Percentiles rank a stretch among this genome's conserved stretches.
Evolutionary conservation across 1,140 invertebrate genomes (phyloP).

Genomic region (Proctacanthus coquilletti): DNA sequence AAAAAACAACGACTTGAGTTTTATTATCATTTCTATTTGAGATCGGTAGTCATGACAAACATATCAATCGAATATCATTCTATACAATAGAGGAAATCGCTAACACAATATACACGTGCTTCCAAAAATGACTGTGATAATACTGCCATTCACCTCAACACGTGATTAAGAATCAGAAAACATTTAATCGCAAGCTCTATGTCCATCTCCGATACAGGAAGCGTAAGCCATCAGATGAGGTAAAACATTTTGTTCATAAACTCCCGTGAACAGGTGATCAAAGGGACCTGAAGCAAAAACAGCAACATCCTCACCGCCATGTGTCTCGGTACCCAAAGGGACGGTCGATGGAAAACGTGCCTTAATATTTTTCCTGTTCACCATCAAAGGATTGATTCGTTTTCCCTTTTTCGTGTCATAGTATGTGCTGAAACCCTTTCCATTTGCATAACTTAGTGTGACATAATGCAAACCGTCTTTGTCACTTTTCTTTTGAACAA

Average conservation of each 20-base stretch:
- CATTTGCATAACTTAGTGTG: slow-evolving; percentile 56
- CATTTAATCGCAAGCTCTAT: slow-evolving; percentile 14
- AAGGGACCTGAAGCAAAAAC: slow-evolving; percentile 49
- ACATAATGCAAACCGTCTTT: slow-evolving; percentile 41
- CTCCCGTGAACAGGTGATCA: slow-evolving; percentile 54
- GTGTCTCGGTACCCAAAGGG: slow-evolving; percentile 39
- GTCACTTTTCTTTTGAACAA: background rate
- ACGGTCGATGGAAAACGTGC: slow-evolving; percentile 34
- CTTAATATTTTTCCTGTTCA: too few relatives aligned
- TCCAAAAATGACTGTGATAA: too few relatives aligned
- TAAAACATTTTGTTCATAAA: slow-evolving; percentile 65
- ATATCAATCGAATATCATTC: too few relatives aligned
- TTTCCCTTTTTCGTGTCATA: slow-evolving; percentile 17
- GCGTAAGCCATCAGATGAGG: slow-evolving; percentile 56
- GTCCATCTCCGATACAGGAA: slow-evolving; percentile 35
- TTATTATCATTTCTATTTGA: too few relatives aligned
- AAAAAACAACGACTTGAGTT: too few relatives aligned
- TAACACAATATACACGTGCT: too few relatives aligned
- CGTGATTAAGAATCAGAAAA: too few relatives aligned
- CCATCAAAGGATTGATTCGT: slow-evolving; percentile 17
- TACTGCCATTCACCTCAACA: too few relatives aligned
- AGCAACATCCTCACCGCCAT: slow-evolving; percentile 53
- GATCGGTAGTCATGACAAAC: too few relatives aligned
- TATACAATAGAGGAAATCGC: too few relatives aligned
- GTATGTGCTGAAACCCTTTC: slow-evolving; percentile 36